Base-by-base conservation (phyloP, 2,113 vertebrate genomes). In the Mungos mungo region DNA sequence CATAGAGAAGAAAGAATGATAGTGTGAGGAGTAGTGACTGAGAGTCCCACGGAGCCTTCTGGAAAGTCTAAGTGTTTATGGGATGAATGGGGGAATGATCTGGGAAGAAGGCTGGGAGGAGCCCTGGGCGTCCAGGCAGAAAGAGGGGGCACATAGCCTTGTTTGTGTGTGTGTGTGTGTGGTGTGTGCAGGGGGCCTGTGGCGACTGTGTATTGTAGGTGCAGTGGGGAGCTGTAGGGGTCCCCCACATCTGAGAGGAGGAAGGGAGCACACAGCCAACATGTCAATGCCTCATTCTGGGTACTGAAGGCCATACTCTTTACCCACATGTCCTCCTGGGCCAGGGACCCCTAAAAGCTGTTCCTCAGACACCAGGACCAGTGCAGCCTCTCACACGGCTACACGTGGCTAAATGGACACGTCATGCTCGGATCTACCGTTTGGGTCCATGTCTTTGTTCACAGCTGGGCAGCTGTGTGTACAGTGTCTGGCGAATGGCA, bases 401-500 rank as follows among this genome's bases (percentile, higher is more conserved):
- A 0, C 18, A 19, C 52, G 1, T 0, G 0, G 41, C 33, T 18
- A 1, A 33, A 1, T 2, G 29, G 38, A 68, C 27, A 8, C 0
- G 2, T 47, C 33, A 2, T 0, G 5, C n/a, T n/a, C 0, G 0
- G 41, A 29, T 19, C 23, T 50, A 1, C 63, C 63, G 0, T 65
- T 33, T 35, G 4, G 82, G 19, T 54, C 25, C 5, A 27, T 5
- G 27, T 18, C 35, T 74, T 29, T 27, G 35, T 27, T 25, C 35
- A 6, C 0, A 0, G n/a, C 27, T 18, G 19, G 6, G 35, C 0
- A 7, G 41, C 60, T 60, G 33, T 60, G 77, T 14, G 29, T 57
- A 1, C 21, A 2, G 54, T 1, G 76, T n/a, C 63, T 74, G 68
- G 29, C 3, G 8, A 16, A 33, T 2, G 4, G 29, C 29, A 15